These are phyloP conservation scores for Porites lutea DNA, from an alignment of 64 coral and sea anemone genomes.

Conservation along the genomic window DNA sequence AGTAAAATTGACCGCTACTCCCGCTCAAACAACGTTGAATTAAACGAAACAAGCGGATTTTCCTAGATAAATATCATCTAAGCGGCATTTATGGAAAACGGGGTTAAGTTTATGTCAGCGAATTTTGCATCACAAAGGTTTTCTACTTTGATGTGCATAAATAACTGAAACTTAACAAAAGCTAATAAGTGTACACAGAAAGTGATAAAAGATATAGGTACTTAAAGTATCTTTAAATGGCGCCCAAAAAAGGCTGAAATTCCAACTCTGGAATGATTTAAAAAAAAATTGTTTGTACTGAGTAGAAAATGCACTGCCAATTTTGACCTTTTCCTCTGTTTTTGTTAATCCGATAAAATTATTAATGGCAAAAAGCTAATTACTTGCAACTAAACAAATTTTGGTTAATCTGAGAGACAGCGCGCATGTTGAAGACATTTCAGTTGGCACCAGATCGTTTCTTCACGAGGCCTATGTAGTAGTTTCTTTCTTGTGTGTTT, in stretches of 20 bases:
- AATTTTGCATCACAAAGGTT: slow-evolving; percentile 42
- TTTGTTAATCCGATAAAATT: slow-evolving; percentile 16
- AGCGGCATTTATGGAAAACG: background rate
- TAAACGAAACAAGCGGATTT: background rate
- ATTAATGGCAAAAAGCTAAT: background rate
- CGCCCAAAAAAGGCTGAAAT: background rate
- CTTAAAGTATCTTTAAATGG: background rate
- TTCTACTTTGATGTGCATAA: background rate
- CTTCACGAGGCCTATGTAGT: too few species aligned
- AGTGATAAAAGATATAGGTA: background rate
- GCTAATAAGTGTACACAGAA: background rate
- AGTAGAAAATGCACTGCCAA: background rate
- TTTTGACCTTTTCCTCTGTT: slow-evolving; percentile 14
- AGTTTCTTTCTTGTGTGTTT: background rate
- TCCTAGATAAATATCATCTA: background rate
- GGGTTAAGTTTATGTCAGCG: background rate
- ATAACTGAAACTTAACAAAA: background rate
- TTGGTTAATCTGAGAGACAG: background rate
- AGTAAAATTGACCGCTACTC: slow-evolving; percentile 7
- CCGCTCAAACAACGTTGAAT: background rate
- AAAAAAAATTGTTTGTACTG: too few species aligned
- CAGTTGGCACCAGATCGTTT: background rate
- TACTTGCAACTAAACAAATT: slow-evolving; percentile 10
- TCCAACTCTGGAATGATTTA: background rate
- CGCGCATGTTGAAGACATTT: background rate